A percentile compares a stretch with the other conserved stretches of the same genome.
Evolutionary conservation across 2,113 vertebrate species (phyloP).

Genomic region (Notothenia coriiceps): DNA sequence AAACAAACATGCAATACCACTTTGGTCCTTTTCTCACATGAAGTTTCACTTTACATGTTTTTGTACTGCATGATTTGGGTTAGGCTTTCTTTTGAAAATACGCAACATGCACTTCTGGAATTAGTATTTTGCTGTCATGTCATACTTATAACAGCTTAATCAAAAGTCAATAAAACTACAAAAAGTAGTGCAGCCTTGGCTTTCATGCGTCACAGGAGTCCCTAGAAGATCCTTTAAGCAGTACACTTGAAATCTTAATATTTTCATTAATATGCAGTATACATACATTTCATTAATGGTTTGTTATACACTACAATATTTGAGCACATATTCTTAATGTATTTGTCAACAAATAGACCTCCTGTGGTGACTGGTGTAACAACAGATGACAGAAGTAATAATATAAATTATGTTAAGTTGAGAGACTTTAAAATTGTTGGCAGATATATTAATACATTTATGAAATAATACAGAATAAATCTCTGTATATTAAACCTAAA

Average conservation of each 20-base stretch:
- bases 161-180: background rate
- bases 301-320: background rate
- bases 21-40: background rate
- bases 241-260: background rate
- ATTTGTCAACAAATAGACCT: background rate
- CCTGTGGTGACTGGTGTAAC: background rate
- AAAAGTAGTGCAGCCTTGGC: background rate
- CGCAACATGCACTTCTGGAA: background rate
- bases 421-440: background rate
- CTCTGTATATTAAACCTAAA: background rate
- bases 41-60: background rate
- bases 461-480: no score
- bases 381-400: background rate
- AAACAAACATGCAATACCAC: constrained; percentile 52
- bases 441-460: no score
- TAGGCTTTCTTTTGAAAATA: background rate
- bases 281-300: background rate
- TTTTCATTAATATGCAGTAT: background rate
- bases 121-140: background rate
- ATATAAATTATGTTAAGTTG: background rate
- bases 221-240: background rate
- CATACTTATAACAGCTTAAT: background rate
- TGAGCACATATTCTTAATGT: background rate
- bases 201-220: background rate
- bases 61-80: background rate